A percentile compares a stretch with the other conserved stretches of the same genome.
phyloP scores from a whole-genome alignment of 2,113 vertebrate species.

The Charadrius vociferus region DNA sequence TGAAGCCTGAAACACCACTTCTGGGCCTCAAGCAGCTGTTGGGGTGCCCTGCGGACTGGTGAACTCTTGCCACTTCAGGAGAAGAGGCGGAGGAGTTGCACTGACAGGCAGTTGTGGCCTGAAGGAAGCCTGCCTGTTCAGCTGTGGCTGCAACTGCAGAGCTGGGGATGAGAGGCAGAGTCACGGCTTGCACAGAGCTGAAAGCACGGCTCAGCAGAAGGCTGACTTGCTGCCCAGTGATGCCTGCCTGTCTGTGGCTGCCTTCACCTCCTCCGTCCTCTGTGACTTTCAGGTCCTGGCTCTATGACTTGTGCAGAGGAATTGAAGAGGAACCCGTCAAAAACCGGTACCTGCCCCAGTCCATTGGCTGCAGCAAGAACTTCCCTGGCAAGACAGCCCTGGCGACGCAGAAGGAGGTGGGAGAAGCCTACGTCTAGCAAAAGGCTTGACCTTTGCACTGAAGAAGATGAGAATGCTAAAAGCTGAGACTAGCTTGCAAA shows the following conservation, averaged over 20 bases:
- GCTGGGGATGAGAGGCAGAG: background rate
- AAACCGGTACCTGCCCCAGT: constrained; percentile 89
- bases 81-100: background rate
- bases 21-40: background rate
- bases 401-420: constrained; percentile 85
- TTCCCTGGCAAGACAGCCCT: constrained; percentile 89
- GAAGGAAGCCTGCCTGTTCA: background rate
- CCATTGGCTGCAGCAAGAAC: constrained; percentile 95
- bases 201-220: background rate
- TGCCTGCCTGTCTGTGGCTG: background rate
- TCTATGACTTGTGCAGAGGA: constrained; percentile 91
- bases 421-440: background rate
- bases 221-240: background rate
- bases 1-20: background rate
- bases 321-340: constrained; percentile 94
- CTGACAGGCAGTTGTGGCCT: background rate
- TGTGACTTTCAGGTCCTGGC: constrained; percentile 84
- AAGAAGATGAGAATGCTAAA: background rate
- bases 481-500: background rate
- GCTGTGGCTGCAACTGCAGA: background rate
- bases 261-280: background rate
- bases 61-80: background rate
- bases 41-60: background rate
- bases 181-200: background rate
- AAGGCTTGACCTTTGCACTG: background rate